A percentile compares a stretch with the other conserved stretches of the same genome.
These are phyloP conservation scores for Urocolius indicus DNA, from an alignment of 2,113 vertebrate species.

Conservation along the genomic window DNA sequence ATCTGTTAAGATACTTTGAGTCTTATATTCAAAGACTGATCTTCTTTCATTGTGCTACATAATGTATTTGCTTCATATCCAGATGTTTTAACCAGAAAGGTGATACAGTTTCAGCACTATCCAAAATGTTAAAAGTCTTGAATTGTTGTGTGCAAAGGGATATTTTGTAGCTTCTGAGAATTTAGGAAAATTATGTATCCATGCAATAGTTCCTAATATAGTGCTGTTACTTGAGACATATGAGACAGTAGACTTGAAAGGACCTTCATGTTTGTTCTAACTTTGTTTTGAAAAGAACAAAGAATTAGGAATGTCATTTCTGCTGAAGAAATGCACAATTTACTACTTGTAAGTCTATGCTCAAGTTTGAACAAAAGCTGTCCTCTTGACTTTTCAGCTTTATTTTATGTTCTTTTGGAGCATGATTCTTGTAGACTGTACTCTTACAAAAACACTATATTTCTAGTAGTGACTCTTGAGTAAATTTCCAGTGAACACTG, in stretches of 20 bases:
- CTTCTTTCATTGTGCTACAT: background rate
- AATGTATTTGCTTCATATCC: background rate
- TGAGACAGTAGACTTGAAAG: fast-evolving
- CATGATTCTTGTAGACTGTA: background rate
- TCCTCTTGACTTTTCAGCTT: background rate
- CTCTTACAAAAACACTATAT: background rate
- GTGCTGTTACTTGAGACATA: background rate
- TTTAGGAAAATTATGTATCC: background rate
- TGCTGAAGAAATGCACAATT: background rate
- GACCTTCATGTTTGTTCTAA: background rate
- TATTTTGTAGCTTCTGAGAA: background rate
- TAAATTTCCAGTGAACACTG: background rate
- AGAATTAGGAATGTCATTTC: background rate
- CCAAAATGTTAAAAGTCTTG: background rate
- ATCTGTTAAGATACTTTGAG: background rate
- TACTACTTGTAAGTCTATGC: background rate
- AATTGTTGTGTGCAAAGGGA: background rate
- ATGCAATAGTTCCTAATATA: background rate
- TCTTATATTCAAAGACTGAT: background rate
- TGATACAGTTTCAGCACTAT: background rate
- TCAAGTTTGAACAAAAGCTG: background rate
- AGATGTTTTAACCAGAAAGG: background rate
- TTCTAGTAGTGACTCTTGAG: background rate
- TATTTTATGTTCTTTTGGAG: background rate
- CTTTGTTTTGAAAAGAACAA: background rate